phyloP scores from a whole-genome alignment of 1,140 invertebrate species.

The Penaeus japonicus region DNA sequence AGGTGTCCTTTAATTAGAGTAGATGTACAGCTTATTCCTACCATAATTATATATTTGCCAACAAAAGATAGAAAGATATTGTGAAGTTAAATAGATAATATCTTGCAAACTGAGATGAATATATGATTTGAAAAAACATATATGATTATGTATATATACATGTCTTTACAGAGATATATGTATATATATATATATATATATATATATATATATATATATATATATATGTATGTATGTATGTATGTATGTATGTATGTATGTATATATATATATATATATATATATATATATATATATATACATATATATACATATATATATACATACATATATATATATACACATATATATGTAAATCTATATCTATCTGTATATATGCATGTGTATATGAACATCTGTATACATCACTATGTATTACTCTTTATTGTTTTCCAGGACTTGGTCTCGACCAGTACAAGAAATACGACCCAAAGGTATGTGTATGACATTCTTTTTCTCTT shows the following conservation, averaged over 20 bases:
- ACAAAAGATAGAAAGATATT: too few relatives aligned
- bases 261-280: slow-evolving; percentile 58
- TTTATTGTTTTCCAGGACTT: slow-evolving; percentile 73
- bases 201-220: slow-evolving; percentile 32
- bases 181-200: slow-evolving; percentile 10
- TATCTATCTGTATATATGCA: slow-evolving; percentile 56
- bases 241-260: background rate
- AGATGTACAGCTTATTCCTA: too few relatives aligned
- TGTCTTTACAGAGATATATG: slow-evolving; percentile 37
- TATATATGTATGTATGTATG: too few relatives aligned
- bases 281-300: background rate
- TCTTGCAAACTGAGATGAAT: too few relatives aligned
- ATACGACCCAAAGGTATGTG: slow-evolving; percentile 92
- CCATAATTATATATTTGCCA: too few relatives aligned
- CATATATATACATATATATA: background rate
- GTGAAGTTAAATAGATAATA: too few relatives aligned
- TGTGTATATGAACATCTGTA: background rate
- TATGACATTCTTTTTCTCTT: background rate
- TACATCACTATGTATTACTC: background rate
- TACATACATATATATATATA: too few relatives aligned
- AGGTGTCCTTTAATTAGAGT: too few relatives aligned
- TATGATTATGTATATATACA: too few relatives aligned
- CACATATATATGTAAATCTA: background rate
- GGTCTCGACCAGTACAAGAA: slow-evolving; percentile 95
- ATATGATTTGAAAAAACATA: too few relatives aligned